These are phyloP conservation scores for Pangasius sanitwongsei DNA, from an alignment of 2,797 vertebrate genomes.

Conservation along the genomic window DNA sequence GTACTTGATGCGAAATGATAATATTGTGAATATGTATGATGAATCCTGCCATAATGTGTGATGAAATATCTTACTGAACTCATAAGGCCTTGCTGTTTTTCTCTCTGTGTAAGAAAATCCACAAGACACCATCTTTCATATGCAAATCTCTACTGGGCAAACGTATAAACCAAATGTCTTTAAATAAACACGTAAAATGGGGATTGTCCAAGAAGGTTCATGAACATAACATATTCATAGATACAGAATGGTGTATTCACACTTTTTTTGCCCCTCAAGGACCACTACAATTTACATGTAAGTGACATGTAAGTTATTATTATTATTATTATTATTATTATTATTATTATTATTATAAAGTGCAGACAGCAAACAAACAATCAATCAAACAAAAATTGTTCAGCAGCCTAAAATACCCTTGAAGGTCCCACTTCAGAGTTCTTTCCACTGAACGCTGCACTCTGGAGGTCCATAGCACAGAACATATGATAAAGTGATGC, in stretches of 20 bases:
- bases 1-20: constrained; percentile 33
- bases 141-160: constrained; percentile 18
- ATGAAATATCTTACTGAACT: constrained; percentile 26
- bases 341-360: neutral
- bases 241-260: neutral
- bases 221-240: neutral
- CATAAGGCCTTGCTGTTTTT: constrained; percentile 10
- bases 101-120: constrained; percentile 10
- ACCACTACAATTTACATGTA: neutral
- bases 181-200: constrained; percentile 20
- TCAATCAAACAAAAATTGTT: too few relatives aligned
- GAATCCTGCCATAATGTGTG: neutral
- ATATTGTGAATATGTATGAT: constrained; percentile 26
- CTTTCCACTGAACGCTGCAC: neutral
- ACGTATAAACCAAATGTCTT: constrained; percentile 10
- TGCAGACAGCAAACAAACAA: too few relatives aligned
- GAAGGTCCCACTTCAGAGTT: neutral
- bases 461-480: neutral
- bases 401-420: constrained; percentile 6
- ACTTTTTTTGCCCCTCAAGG: neutral
- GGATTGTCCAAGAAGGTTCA: neutral
- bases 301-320: neutral
- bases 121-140: constrained; percentile 20
- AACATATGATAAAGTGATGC: neutral
- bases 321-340: neutral